Evolutionary conservation across 2,113 vertebrate species (phyloP), one percentile per base, ranked within the genome.

Genomic region (Dromaius novaehollandiae): DNA sequence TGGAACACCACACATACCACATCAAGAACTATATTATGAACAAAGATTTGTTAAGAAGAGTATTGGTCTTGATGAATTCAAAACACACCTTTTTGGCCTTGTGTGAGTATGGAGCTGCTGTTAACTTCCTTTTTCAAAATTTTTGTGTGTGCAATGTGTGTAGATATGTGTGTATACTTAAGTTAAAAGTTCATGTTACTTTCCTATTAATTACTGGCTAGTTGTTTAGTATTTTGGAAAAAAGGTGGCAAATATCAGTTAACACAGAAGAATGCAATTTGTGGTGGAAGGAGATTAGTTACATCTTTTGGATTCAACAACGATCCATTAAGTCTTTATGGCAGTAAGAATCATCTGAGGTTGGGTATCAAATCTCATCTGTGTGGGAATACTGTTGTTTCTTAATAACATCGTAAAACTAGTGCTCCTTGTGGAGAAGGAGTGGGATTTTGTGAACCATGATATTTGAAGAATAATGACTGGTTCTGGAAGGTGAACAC

Each of bases 21-120:
- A 99, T 99, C 97, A 99, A 99, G 98, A 99, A 99, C 91, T 99
- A 99, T 97, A 99, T 99, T 91, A 99, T 99, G 99, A 99, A 99
- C 97, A 99, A 99, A 98, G 99, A 99, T 95, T 98, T 99, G 95
- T 98, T 99, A 93, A 98, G 99, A 95, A 98, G 99, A 98, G 99
- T 99, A 4, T 98, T 99, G 96, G 98, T 99, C 79, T 98, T 99
- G 93, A 99, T 99, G 99, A 99, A 99, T 97, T 99, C 99, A 30
- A 99, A 99, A 96, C 99, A 99, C 97, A 99, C 99, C 3, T 99
- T 99, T 97, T 98, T 99, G 74, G 99, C 99, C 48, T 98, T 99
- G 92, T 99, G 99, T 99, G 98, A 99, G 99, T 99, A 97, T 18
- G 42, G n/a, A 90, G 90, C 69, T 82, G 68, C 42, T 71, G 55